Evolutionary conservation across 2,797 vertebrate genomes (phyloP), one percentile per base, ranked within the genome.

Genomic region (Choloepus didactylus): DNA sequence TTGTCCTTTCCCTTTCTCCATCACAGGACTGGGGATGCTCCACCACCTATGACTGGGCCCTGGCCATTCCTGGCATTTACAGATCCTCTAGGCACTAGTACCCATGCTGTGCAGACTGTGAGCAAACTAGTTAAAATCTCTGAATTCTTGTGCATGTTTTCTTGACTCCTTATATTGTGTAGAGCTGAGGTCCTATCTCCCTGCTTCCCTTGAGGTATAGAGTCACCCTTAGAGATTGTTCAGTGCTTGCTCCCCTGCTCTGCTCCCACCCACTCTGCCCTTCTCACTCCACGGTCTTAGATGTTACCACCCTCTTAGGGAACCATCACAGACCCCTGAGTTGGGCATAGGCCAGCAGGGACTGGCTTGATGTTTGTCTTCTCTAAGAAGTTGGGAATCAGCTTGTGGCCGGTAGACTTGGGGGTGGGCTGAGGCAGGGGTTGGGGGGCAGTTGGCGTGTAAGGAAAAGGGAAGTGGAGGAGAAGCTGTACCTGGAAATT

Each of bases 401-500:
- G 62, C 38, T 67, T 86, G 31, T 54, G 66, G 77, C 54, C 29
- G 23, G 46, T 21, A 27, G 21, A 12, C 49, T 41, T 35, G 15
- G 15, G n/a, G 19, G 60, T 11, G 31, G 60, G 12, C 19, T 1
- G 3, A 29, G 59, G 21, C n/a, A 1, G 9, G 38, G 27, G 38
- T 23, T 44, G 35, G 41, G 56, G 56, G 73, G 41, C 41, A 44
- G 41, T 44, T 44, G 41, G 85, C 16, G 15, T 97, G 54, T 67
- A 54, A 91, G 54, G 31, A 64, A 46, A 81, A 27, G 51, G 44
- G 11, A 66, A 72, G 14, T 35, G 16, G 62, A 70, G n/a, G 49
- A 69, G 41, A 29, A 88, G 75, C 25, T 80, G 21, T 98, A 99
- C 99, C 99, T 99, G 99, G 89, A 99, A 99, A 95, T 99, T 98